Evolutionary conservation across 2,797 vertebrate genomes (phyloP).

Genomic region (Poecilia gillii): DNA sequence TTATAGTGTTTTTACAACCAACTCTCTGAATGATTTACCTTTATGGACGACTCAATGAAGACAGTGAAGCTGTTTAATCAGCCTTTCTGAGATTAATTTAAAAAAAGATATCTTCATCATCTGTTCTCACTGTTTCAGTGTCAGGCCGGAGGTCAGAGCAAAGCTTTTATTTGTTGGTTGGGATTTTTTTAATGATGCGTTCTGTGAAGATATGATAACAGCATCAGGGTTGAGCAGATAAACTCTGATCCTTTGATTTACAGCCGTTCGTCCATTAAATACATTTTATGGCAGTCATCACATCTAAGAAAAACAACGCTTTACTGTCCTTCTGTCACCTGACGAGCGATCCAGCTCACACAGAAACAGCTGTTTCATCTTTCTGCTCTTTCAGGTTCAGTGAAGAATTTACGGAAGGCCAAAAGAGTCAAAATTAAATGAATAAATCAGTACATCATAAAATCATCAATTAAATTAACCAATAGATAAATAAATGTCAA

Average conservation of each 20-base stretch:
- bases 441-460: not conserved
- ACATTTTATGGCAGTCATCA: not conserved
- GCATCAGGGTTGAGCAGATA: conserved; percentile 16
- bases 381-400: not conserved
- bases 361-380: not conserved
- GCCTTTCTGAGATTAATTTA: not conserved
- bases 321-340: not conserved
- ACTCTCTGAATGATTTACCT: not conserved
- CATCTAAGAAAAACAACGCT: not conserved
- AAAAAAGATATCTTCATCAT: not conserved
- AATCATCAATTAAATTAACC: not conserved
- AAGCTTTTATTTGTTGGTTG: not conserved
- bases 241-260: not conserved
- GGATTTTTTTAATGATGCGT: conserved; percentile 12
- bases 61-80: not conserved
- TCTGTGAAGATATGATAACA: not conserved
- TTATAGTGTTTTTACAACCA: conserved; percentile 13
- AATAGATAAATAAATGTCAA: not conserved
- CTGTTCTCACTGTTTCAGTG: not conserved
- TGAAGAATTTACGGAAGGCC: not conserved
- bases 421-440: not conserved
- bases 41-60: not conserved
- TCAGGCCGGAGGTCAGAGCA: not conserved
- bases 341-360: not conserved
- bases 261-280: not conserved